Evolutionary conservation across 2,888 invertebrate genomes (phyloP).

Genomic region (Ecliptopera silaceata): DNA sequence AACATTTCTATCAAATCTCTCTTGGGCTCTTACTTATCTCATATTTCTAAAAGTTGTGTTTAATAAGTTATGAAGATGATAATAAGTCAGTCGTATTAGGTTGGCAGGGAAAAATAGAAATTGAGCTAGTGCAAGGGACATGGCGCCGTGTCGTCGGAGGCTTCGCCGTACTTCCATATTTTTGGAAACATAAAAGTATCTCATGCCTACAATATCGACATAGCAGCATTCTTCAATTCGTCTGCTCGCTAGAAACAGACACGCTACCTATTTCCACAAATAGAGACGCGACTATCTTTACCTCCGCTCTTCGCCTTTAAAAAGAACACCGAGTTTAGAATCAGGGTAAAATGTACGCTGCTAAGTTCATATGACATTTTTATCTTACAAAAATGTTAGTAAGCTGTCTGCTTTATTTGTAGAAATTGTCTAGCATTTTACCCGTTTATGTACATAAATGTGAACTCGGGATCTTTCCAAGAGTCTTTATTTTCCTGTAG

Average conservation of each 20-base stretch:
- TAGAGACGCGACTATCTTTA: slow-evolving; percentile 25
- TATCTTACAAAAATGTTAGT: slow-evolving; percentile 21
- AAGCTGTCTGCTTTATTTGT: slow-evolving; percentile 20
- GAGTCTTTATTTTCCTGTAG: neutral
- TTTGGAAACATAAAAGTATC: slow-evolving; percentile 51
- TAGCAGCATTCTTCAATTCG: slow-evolving; percentile 47
- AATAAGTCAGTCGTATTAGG: slow-evolving; percentile 66
- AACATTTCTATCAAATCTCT: slow-evolving; percentile 64
- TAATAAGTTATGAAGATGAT: slow-evolving; percentile 77
- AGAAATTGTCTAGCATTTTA: slow-evolving; percentile 12
- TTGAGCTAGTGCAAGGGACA: slow-evolving; percentile 62
- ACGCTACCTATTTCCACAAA: slow-evolving; percentile 26
- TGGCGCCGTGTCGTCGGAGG: slow-evolving; percentile 61
- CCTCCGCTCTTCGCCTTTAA: slow-evolving; percentile 11
- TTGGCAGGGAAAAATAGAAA: slow-evolving; percentile 67
- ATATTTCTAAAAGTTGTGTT: slow-evolving; percentile 73
- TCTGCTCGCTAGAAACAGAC: slow-evolving; percentile 28
- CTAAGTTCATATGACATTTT: slow-evolving; percentile 23
- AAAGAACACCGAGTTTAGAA: slow-evolving; percentile 14
- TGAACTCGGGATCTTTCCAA: neutral
- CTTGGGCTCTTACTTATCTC: slow-evolving; percentile 63
- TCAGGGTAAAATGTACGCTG: slow-evolving; percentile 18
- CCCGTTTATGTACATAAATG: slow-evolving; percentile 11
- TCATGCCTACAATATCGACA: slow-evolving; percentile 38
- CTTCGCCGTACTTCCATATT: slow-evolving; percentile 34